Percentiles rank a stretch among this genome's conserved stretches.
These are phyloP conservation scores for Malacoraja senta DNA, from an alignment of 2,797 vertebrate genomes.

Conservation along the genomic window DNA sequence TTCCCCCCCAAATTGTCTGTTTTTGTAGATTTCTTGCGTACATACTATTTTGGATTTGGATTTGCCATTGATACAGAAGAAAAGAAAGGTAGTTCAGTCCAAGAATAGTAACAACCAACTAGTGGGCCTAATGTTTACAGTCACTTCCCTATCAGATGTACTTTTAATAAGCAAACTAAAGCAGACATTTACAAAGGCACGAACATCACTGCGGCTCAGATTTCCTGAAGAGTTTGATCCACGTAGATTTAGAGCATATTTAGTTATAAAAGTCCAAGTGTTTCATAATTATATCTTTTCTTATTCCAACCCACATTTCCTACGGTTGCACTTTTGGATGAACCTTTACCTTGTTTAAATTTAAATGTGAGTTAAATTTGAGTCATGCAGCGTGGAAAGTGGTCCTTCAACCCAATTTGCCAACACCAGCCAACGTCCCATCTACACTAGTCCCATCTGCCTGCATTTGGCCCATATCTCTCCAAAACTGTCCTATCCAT, in stretches of 20 bases:
- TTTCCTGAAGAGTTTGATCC: neutral
- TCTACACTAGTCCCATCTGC: too few species aligned
- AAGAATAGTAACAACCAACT: too few species aligned
- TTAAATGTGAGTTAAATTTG: neutral
- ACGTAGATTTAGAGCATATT: neutral
- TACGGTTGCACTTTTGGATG: neutral
- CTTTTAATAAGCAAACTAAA: neutral
- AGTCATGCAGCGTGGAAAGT: too few species aligned
- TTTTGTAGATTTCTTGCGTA: too few species aligned
- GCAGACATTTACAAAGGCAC: neutral
- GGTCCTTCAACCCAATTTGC: too few species aligned
- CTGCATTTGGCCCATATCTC: too few species aligned
- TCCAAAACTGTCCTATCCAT: too few species aligned
- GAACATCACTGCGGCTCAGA: neutral
- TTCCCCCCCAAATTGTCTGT: too few species aligned
- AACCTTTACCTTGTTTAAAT: neutral
- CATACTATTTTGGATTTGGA: too few species aligned
- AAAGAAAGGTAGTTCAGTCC: too few species aligned
- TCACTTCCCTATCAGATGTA: neutral
- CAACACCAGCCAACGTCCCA: too few species aligned
- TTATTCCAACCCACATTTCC: neutral
- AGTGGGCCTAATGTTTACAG: neutral
- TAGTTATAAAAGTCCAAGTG: neutral
- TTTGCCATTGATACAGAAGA: too few species aligned
- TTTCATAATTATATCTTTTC: neutral